Evolutionary conservation across 2,113 vertebrate genomes (phyloP).

Genomic region (Nicator chloris): DNA sequence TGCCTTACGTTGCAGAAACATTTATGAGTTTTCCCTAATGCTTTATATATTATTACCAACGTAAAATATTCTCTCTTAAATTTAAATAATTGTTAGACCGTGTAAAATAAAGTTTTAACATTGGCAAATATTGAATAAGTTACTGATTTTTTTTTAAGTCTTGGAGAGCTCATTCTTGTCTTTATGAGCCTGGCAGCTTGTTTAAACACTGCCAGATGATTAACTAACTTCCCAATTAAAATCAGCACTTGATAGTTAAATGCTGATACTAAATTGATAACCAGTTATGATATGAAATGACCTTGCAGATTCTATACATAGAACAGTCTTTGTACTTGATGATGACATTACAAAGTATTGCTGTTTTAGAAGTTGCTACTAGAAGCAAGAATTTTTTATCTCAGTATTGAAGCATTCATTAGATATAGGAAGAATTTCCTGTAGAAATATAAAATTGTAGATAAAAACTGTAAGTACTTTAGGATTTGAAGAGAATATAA

Average conservation of each 20-base stretch:
- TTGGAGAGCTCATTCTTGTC: not conserved
- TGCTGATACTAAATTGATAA: not conserved
- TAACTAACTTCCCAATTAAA: not conserved
- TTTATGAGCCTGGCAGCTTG: not conserved
- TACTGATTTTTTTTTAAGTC: not conserved
- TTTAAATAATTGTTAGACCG: not conserved
- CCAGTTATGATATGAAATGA: not conserved
- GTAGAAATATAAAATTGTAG: not conserved
- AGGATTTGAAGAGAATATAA: not conserved
- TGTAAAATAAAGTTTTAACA: not conserved
- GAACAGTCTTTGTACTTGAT: not conserved
- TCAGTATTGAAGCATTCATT: not conserved
- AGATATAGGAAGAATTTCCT: not conserved
- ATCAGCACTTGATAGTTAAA: not conserved
- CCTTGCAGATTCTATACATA: not conserved
- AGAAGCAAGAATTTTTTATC: not conserved
- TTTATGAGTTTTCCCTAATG: not conserved
- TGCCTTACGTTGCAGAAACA: not conserved
- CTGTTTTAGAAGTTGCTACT: not conserved
- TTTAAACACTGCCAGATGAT: not conserved
- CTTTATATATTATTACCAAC: not conserved
- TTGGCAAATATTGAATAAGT: fast-evolving
- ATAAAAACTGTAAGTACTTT: not conserved
- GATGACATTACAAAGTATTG: not conserved
- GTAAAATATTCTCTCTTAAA: not conserved